Evolutionary conservation across 2,888 invertebrate species (phyloP).

Genomic region (Phalera bucephala): DNA sequence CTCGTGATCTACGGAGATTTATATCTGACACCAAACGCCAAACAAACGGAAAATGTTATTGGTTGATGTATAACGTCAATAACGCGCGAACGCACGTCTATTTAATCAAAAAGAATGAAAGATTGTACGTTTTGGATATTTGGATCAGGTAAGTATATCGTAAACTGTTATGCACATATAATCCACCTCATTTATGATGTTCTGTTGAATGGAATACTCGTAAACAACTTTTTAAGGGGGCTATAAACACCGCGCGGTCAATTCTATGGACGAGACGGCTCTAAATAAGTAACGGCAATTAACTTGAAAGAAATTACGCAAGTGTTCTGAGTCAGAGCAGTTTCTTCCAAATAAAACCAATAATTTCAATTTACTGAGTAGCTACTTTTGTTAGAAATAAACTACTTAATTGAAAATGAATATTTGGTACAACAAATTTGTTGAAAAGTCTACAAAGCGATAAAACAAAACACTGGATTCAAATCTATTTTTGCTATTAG

Average conservation of each 20-base stretch:
- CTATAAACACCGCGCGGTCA: slow-evolving; percentile 14
- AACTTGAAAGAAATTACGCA: neutral
- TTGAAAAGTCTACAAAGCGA: neutral
- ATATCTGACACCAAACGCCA: slow-evolving; percentile 66
- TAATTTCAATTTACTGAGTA: too few species aligned
- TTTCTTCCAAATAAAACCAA: too few species aligned
- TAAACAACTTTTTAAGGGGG: slow-evolving; percentile 39
- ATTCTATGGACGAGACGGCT: slow-evolving; percentile 15
- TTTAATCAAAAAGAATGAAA: neutral
- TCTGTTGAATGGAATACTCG: slow-evolving; percentile 11
- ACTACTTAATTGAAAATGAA: too few species aligned
- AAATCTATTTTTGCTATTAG: slow-evolving; percentile 48
- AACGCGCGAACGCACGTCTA: neutral
- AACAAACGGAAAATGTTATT: slow-evolving; percentile 32
- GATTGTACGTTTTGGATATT: neutral
- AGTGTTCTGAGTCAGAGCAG: neutral
- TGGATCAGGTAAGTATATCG: neutral
- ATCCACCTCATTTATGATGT: neutral
- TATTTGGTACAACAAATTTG: neutral
- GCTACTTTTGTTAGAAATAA: too few species aligned
- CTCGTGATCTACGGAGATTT: slow-evolving; percentile 79
- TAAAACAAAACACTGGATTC: slow-evolving; percentile 27
- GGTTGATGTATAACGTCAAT: slow-evolving; percentile 5
- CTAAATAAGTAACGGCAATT: slow-evolving; percentile 17
- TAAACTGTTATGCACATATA: neutral